Percentiles rank a stretch among this genome's conserved stretches.
These are phyloP conservation scores for Epinotia brunnichana DNA, from an alignment of 2,888 invertebrate species.

Conservation along the genomic window DNA sequence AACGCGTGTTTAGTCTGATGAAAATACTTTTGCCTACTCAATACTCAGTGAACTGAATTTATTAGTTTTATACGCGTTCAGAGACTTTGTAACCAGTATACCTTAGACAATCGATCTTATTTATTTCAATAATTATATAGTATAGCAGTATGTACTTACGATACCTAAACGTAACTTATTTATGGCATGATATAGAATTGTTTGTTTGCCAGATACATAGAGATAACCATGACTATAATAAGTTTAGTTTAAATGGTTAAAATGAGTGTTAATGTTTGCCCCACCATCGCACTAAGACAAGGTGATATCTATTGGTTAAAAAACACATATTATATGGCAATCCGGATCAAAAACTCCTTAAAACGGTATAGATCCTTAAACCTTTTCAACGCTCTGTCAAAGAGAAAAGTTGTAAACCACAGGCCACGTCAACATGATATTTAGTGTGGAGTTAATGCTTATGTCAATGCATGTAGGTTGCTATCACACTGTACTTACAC, in stretches of 20 bases:
- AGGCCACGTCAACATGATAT: too few species aligned
- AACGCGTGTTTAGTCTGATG: conserved; percentile 66
- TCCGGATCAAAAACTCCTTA: conserved; percentile 6
- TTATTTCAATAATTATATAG: conserved; percentile 39
- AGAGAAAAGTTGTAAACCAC: too few species aligned
- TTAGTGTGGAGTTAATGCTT: too few species aligned
- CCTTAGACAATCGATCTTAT: conserved; percentile 33
- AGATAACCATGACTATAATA: conserved; percentile 63
- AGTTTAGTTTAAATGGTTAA: conserved; percentile 44
- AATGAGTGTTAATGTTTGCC: conserved; percentile 55
- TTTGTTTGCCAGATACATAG: conserved; percentile 67
- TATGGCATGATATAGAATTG: conserved; percentile 45
- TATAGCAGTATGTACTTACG: conserved; percentile 33
- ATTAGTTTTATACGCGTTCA: conserved; percentile 46
- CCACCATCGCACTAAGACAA: conserved; percentile 58
- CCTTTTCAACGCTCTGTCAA: too few species aligned
- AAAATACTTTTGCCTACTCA: conserved; percentile 59
- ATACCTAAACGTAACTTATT: conserved; percentile 48
- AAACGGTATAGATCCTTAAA: too few species aligned
- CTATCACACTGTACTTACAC: too few species aligned
- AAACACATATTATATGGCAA: conserved; percentile 6
- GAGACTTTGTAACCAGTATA: conserved; percentile 29
- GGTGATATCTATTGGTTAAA: conserved; percentile 26
- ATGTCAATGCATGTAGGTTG: too few species aligned
- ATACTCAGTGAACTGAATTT: conserved; percentile 69